These are phyloP conservation scores for Tenrec ecaudatus DNA, from an alignment of 2,113 vertebrate genomes.

Conservation along the genomic window DNA sequence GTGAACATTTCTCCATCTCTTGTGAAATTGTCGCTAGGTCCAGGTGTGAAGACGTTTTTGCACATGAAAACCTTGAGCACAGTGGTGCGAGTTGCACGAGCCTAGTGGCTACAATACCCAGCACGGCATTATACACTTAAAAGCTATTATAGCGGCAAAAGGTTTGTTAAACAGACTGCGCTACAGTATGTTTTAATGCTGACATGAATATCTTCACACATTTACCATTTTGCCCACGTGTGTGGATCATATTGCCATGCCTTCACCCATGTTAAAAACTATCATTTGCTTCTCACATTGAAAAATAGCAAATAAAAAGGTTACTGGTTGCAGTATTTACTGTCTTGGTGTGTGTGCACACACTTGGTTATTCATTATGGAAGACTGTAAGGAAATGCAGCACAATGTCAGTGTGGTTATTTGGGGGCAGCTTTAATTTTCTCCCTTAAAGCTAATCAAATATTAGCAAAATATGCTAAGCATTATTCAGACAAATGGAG, in stretches of 20 bases:
- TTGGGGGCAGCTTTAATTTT: constrained; percentile 60
- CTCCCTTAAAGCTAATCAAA: constrained; percentile 32
- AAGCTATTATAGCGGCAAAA: neutral
- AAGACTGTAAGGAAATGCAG: constrained; percentile 34
- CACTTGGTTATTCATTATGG: neutral
- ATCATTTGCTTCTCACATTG: neutral
- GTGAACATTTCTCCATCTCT: too few relatives aligned
- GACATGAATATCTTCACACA: neutral
- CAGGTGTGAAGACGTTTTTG: too few relatives aligned
- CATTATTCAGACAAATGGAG: constrained; percentile 50
- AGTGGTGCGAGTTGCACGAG: neutral
- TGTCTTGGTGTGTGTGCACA: neutral
- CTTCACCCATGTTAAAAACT: constrained; percentile 20
- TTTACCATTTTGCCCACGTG: constrained; percentile 13
- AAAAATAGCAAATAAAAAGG: constrained; percentile 24
- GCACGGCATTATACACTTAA: neutral
- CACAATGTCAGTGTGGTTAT: constrained; percentile 29
- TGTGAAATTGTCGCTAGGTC: too few relatives aligned
- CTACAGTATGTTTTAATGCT: neutral
- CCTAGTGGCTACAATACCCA: neutral
- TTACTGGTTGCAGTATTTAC: constrained; percentile 7
- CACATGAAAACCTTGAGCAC: too few relatives aligned
- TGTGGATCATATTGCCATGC: constrained; percentile 17
- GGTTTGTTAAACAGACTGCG: neutral
- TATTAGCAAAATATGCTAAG: constrained; percentile 17